phyloP scores from a whole-genome alignment of 2,888 invertebrate species.

The Cantharis flavilabris region DNA sequence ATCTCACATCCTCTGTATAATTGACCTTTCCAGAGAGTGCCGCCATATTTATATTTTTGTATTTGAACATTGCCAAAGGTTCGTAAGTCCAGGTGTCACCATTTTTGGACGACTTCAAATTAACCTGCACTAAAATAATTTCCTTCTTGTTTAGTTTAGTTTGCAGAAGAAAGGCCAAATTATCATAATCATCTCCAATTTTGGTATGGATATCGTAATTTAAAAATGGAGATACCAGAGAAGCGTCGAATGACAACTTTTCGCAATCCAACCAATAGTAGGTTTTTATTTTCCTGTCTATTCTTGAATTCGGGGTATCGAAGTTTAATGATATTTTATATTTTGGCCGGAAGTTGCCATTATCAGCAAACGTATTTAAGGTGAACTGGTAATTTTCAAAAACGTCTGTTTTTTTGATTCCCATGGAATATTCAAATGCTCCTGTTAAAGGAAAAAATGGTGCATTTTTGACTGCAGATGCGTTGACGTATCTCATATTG shows the following conservation, averaged over 20 bases:
- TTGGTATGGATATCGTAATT: constrained; percentile 30
- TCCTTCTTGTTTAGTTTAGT: constrained; percentile 33
- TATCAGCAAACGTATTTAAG: constrained; percentile 23
- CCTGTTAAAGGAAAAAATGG: constrained; percentile 39
- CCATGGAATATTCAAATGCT: constrained; percentile 33
- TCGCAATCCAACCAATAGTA: constrained; percentile 30
- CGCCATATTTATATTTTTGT: constrained; percentile 28
- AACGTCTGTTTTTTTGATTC: constrained; percentile 33
- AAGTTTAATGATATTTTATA: constrained; percentile 31
- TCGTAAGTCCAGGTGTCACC: constrained; percentile 25
- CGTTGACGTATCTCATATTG: constrained; percentile 35
- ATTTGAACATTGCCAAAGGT: constrained; percentile 31
- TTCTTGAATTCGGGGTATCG: constrained; percentile 36
- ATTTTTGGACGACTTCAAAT: constrained; percentile 10
- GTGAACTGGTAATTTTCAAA: constrained; percentile 35
- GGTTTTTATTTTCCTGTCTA: constrained; percentile 33
- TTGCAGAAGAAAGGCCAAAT: constrained; percentile 31
- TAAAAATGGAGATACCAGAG: constrained; percentile 32
- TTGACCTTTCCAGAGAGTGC: constrained; percentile 30
- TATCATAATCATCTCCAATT: constrained; percentile 27
- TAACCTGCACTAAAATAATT: constrained; percentile 15
- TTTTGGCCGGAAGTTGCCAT: constrained; percentile 17
- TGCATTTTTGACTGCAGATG: constrained; percentile 21
- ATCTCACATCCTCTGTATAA: constrained; percentile 24
- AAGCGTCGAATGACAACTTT: constrained; percentile 25